These are phyloP conservation scores for Trypoxylus dichotomus DNA, from an alignment of 1,140 invertebrate species.

Conservation along the genomic window DNA sequence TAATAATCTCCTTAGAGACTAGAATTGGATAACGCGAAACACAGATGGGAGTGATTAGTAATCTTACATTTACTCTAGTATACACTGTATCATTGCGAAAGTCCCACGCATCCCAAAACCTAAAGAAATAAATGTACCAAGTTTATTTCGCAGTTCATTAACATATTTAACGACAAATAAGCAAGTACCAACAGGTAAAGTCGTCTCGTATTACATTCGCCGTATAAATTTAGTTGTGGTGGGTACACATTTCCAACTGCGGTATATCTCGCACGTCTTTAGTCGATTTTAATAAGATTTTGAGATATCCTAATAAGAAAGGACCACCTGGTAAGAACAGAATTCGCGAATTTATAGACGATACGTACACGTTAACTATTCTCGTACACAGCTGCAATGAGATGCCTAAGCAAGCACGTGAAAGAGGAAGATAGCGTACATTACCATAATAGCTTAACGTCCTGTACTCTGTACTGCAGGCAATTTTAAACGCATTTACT, in stretches of 20 bases:
- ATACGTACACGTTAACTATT: conserved; percentile 19
- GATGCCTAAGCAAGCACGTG: not conserved
- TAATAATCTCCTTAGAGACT: too few relatives aligned
- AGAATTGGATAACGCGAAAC: too few relatives aligned
- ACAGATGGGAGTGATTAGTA: too few relatives aligned
- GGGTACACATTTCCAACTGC: not conserved
- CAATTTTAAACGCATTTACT: conserved; percentile 28
- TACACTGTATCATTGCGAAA: too few relatives aligned
- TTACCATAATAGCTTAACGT: conserved; percentile 29
- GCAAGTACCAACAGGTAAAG: not conserved
- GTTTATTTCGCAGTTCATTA: not conserved
- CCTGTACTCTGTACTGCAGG: conserved; percentile 6
- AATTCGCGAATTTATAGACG: conserved; percentile 30
- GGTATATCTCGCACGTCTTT: not conserved
- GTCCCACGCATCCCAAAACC: too few relatives aligned
- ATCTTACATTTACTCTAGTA: too few relatives aligned
- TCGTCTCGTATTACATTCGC: not conserved
- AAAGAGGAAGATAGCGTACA: not conserved
- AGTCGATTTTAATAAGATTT: conserved; percentile 28
- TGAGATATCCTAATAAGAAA: conserved; percentile 29
- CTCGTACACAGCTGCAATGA: conserved; percentile 2
- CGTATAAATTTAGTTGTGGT: not conserved
- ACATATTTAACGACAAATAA: not conserved
- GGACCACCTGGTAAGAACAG: conserved; percentile 18
- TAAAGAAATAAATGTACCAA: not conserved